Base-by-base conservation (phyloP, 2,113 vertebrate species). In the Aix galericulata region DNA sequence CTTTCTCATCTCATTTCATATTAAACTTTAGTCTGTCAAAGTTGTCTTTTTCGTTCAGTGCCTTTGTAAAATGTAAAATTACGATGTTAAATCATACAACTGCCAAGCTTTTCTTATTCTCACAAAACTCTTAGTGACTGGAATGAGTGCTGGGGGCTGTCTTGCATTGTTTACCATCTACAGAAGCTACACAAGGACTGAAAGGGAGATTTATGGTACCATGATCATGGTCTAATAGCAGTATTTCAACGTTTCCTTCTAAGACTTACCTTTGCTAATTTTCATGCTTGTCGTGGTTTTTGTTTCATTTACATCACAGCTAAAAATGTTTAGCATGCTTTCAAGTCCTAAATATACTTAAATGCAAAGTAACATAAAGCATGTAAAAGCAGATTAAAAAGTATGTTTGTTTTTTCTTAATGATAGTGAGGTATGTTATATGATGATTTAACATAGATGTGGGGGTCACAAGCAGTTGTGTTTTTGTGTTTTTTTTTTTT, bases 191-290 rank as follows among this genome's bases (percentile, higher is more conserved):
- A 31, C 36, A 58, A 79, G 64, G 94, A 90, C 83, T 77, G 22
- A 91, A 88, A 90, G 82, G 75, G 50, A 92, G 31, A 83, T 92
- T 92, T 88, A 52, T 92, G 92, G 15, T 56, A 62, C 91, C 72
- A 87, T 86, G 87, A 40, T 89, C 83, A 53, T 74, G 27, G 74
- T 80, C 89, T 78, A 88, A 85, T 88, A 63, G 64, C 82, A 91
- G 4, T 73, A 91, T 91, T 96, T 52, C 86, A 77, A 60, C 88
- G 68, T 64, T 82, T 95, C 88, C 84, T 86, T 80, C 63, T 66
- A 79, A 91, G 68, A 77, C n/a, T 93, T 96, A 83, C 48, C 68
- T 95, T 94, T 94, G 40, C 73, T 96, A 79, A 68, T 97, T 92
- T 94, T 93, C 84, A 72, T 80, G 91, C 77, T 88, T 93, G 50